Base-by-base conservation (phyloP, 2,888 invertebrate genomes). In the Drosophila helvetica region DNA sequence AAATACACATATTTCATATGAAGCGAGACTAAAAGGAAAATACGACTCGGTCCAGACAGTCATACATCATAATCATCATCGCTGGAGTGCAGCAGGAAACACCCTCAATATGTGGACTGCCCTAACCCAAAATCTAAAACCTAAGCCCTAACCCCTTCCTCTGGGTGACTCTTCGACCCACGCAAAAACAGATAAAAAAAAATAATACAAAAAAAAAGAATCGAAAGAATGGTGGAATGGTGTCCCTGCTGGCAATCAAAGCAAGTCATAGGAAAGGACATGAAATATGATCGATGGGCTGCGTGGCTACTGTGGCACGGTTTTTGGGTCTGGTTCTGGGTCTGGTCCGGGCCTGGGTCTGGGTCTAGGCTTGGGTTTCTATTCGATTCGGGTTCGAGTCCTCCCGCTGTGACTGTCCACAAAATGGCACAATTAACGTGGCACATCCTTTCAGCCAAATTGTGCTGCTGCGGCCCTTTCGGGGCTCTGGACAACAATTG, bases 391-490 rank as follows among this genome's bases (percentile, higher is more conserved):
- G 25, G 33, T 33, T 33, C 33, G 33, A 12, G 33, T 62, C 53
- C 68, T 56, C 84, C 86, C 67, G 87, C 87, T 88, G 86, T 78
- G 78, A 79, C 80, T 89, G 86, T 87, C 82, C 86, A 83, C 86
- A 89, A 80, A 83, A 87, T 79, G 71, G 79, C 78, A 81, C 89
- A 87, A 89, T 89, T 90, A 89, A 90, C 88, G 86, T 86, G 82
- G 87, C 81, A 89, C 79, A 90, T 88, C 79, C 79, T 80, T 78
- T 82, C 78, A 84, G 81, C 83, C 81, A 85, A 90, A 90, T 84
- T 80, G 80, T 83, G 80, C 79, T 85, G 81, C 81, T 12, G 33
- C 12, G 33, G 33, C 33, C 33, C 12, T 1, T 38, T 38, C 38
- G 38, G 15, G 5, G n/a, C 38, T 38, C 79, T 43, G 79, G 63